Evolutionary conservation across 2,797 vertebrate genomes (phyloP), one percentile per base, ranked within the genome.

Genomic region (Amblyopsis hoosieri): DNA sequence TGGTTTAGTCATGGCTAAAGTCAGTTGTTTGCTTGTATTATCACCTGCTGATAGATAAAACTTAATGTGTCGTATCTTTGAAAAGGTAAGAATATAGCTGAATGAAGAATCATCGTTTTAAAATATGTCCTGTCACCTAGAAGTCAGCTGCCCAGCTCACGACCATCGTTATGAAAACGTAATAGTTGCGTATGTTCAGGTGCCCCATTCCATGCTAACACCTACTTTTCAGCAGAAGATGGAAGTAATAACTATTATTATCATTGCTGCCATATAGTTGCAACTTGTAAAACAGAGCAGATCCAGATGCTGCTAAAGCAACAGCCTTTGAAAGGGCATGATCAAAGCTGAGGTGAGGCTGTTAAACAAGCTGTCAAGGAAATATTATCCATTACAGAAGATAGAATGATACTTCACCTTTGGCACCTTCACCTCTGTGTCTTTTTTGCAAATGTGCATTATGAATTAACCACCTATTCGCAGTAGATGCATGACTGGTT

Each of bases 181-280:
- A 73, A 74, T 60, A 61, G 53, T 53, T 31, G 67, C 42, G 66
- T 79, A 69, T 45, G 66, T 78, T 79, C 67, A 70, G 55, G 68
- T 69, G 48, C 55, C 15, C 56, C 67, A 79, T 75, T 80, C 76
- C 77, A 66, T 13, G 23, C 66, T 56, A 67, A 83, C 67, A 74
- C 60, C 67, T 45, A 70, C 70, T 71, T 67, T 77, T 75, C 61
- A 66, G 71, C 77, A 69, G 69, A 67, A 15, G 19, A 72, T 61
- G 54, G 13, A 64, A 74, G 68, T 83, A 85, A 89, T 87, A 65
- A 87, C 85, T 85, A 51, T 88, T 62, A 91, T 90, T 89, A 90
- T 74, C 75, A 62, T 81, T 81, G 80, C 54, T 80, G 65, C 55
- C 47, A 67, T 67, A 80, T 73, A 80, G 69, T 52, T 74, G 50